phyloP scores from a whole-genome alignment of 2,113 vertebrate species.

The Orientallactaga bullata region DNA sequence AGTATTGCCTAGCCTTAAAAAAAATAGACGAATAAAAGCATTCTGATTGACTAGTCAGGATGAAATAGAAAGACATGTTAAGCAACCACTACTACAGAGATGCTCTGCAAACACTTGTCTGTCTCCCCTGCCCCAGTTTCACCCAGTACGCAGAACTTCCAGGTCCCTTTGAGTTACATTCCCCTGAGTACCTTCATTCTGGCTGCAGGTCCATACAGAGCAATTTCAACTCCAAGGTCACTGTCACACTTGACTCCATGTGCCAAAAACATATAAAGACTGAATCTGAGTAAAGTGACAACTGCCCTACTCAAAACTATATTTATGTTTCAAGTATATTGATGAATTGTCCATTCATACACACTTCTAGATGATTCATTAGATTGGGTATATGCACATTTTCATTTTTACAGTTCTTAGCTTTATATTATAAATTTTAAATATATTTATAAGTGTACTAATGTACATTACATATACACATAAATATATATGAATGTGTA shows the following conservation, averaged over 20 bases:
- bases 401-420: not conserved
- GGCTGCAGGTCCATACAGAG: not conserved
- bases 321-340: not conserved
- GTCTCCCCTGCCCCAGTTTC: not conserved
- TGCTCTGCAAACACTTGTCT: fast-evolving
- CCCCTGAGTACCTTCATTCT: not conserved
- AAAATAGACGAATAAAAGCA: not conserved
- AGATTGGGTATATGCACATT: not conserved
- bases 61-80: not conserved
- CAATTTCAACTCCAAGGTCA: not conserved
- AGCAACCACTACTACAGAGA: not conserved
- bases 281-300: not conserved
- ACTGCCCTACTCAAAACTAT: not conserved
- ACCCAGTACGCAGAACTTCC: not conserved
- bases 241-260: not conserved
- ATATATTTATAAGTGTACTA: too few relatives aligned
- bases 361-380: not conserved
- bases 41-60: not conserved
- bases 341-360: not conserved
- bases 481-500: too few relatives aligned
- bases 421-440: not conserved
- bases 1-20: not conserved
- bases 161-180: not conserved
- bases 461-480: not conserved
- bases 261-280: not conserved